Conservation (phyloP, 2,113 vertebrate genomes). For the Hyaena hyaena region DNA sequence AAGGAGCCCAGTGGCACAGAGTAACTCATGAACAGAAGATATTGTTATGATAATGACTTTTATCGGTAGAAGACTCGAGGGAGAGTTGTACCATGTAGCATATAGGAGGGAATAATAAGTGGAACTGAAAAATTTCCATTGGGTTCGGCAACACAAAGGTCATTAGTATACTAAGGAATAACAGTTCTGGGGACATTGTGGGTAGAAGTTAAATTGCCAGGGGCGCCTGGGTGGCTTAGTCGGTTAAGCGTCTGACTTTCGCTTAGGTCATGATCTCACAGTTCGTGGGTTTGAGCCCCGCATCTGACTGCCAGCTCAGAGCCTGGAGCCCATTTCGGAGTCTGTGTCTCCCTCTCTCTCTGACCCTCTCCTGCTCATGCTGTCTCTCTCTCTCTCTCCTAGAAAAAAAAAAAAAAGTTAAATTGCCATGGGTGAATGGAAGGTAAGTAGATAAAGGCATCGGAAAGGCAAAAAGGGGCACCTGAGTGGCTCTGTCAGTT, state of each 20-base stretch:
- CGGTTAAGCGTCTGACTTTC: too few relatives aligned
- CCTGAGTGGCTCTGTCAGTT: too few relatives aligned
- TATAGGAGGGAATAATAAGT: not conserved
- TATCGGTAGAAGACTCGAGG: constrained; percentile 15
- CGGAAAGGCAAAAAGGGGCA: not conserved
- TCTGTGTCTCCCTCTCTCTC: too few relatives aligned
- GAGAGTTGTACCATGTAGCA: not conserved
- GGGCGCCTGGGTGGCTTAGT: not conserved
- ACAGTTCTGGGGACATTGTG: not conserved
- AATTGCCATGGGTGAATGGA: not conserved
- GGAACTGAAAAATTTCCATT: not conserved
- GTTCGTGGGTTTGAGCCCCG: too few relatives aligned
- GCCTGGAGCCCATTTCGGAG: too few relatives aligned
- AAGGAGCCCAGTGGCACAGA: not conserved
- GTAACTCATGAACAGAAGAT: constrained; percentile 40
- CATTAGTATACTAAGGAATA: constrained; percentile 30
- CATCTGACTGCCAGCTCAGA: too few relatives aligned
- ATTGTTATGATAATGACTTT: constrained; percentile 32
- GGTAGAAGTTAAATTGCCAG: constrained; percentile 8
- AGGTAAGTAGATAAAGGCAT: not conserved
- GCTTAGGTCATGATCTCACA: too few relatives aligned
- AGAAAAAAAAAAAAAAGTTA: not conserved
- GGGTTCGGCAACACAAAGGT: not conserved
- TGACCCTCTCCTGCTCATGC: too few relatives aligned
- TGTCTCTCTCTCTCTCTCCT: too few relatives aligned